These are phyloP conservation scores for Ichneumoninae sp. DNA, from an alignment of 2,888 invertebrate genomes.

Conservation along the genomic window DNA sequence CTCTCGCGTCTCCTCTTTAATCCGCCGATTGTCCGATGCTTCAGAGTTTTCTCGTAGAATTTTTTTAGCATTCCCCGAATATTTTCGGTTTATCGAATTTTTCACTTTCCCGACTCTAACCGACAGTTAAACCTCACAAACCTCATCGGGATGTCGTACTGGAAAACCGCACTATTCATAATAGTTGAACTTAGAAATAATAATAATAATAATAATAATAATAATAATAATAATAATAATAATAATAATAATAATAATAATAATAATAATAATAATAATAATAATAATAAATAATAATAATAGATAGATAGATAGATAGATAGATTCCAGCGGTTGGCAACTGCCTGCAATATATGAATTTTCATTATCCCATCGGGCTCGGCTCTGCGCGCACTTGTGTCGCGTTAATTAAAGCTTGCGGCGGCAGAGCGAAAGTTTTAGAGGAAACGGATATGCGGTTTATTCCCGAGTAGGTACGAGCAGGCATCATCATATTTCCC, in stretches of 20 bases:
- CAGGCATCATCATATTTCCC: conserved; percentile 32
- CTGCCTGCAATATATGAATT: conserved; percentile 49
- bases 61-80: background rate
- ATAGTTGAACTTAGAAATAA: too few relatives aligned
- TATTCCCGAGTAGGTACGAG: conserved; percentile 12
- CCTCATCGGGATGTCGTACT: background rate
- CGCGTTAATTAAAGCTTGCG: conserved; percentile 55
- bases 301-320: background rate
- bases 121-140: background rate
- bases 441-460: conserved; percentile 23
- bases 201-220: too few relatives aligned
- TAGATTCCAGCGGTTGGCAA: conserved; percentile 6
- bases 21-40: background rate
- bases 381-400: conserved; percentile 8
- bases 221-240: too few relatives aligned
- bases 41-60: background rate
- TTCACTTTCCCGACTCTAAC: background rate
- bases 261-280: too few relatives aligned
- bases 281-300: too few relatives aligned
- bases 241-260: too few relatives aligned
- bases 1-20: background rate
- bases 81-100: background rate
- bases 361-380: conserved; percentile 31
- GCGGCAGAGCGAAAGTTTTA: conserved; percentile 17
- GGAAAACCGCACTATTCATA: background rate